phyloP scores from a whole-genome alignment of 2,888 invertebrate genomes.

The Catocala nupta region DNA sequence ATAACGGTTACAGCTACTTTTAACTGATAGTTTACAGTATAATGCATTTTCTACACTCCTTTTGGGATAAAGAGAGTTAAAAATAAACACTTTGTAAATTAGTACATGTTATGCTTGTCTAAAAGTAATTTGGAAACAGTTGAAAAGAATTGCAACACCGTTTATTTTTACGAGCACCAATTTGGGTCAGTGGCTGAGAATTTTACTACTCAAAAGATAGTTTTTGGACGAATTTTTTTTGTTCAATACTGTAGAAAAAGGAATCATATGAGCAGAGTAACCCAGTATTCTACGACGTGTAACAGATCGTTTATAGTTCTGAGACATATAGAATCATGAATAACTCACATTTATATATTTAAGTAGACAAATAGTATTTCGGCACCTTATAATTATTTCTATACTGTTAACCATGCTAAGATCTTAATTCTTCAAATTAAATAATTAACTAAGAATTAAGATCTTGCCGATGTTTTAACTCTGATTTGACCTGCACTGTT shows the following conservation, averaged over 20 bases:
- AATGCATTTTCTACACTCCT: background rate
- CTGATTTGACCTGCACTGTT: no score
- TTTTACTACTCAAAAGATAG: slow-evolving; percentile 11
- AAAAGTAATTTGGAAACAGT: slow-evolving; percentile 35
- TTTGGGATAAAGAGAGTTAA: background rate
- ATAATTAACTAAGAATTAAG: no score
- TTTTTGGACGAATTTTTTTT: background rate
- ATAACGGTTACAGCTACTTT: no score
- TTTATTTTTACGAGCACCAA: slow-evolving; percentile 41
- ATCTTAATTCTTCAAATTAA: no score
- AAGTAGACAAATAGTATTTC: no score
- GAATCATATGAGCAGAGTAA: background rate
- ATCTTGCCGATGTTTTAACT: no score
- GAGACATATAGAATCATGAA: no score
- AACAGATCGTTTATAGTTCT: no score
- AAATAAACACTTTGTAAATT: background rate
- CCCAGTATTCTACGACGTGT: background rate
- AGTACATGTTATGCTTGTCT: slow-evolving; percentile 29
- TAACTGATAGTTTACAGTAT: no score
- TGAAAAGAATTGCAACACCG: slow-evolving; percentile 32
- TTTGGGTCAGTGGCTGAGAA: slow-evolving; percentile 37
- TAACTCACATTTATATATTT: no score
- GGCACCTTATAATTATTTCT: no score
- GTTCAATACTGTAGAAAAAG: slow-evolving; percentile 1
- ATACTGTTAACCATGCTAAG: no score